A percentile compares a stretch with the other conserved stretches of the same genome.
Conservation (phyloP, 2,888 invertebrate genomes). For the Panorpa germanica region DNA sequence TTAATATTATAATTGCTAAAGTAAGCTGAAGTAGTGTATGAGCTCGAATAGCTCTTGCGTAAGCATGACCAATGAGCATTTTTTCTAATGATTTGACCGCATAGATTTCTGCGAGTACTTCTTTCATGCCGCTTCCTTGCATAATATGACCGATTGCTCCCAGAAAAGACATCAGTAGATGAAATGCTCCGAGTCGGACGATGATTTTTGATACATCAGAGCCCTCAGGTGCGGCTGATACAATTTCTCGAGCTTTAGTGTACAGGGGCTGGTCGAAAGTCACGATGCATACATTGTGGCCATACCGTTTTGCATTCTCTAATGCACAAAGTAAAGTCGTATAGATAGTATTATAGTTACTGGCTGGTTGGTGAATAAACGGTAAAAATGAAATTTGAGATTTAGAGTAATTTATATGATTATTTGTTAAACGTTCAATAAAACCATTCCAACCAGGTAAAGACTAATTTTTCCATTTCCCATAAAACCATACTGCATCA, state of each 20-base stretch:
- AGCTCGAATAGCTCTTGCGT: no score
- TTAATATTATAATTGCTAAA: no score
- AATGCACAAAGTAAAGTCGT: no score
- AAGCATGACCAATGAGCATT: slow-evolving; percentile 17
- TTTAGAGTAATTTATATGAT: no score
- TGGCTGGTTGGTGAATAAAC: no score
- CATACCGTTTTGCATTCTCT: no score
- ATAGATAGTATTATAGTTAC: no score
- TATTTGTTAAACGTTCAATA: no score
- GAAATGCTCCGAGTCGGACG: slow-evolving; percentile 13
- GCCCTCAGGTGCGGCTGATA: slow-evolving; percentile 12
- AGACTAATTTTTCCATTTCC: slow-evolving; percentile 14
- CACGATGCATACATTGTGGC: no score
- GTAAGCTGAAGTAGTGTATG: no score
- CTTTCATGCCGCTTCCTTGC: slow-evolving; percentile 21
- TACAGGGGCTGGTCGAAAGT: no score
- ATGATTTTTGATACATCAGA: slow-evolving; percentile 9
- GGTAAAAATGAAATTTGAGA: no score
- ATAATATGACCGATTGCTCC: slow-evolving; percentile 20
- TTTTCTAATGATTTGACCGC: slow-evolving; percentile 16
- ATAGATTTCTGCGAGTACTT: slow-evolving; percentile 15
- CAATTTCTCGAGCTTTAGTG: slow-evolving; percentile 15
- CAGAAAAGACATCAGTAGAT: slow-evolving; percentile 19
- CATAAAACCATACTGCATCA: slow-evolving; percentile 16
- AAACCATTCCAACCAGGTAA: slow-evolving; percentile 16